Evolutionary conservation across 2,888 invertebrate species (phyloP).

Genomic region (Biston betularia): DNA sequence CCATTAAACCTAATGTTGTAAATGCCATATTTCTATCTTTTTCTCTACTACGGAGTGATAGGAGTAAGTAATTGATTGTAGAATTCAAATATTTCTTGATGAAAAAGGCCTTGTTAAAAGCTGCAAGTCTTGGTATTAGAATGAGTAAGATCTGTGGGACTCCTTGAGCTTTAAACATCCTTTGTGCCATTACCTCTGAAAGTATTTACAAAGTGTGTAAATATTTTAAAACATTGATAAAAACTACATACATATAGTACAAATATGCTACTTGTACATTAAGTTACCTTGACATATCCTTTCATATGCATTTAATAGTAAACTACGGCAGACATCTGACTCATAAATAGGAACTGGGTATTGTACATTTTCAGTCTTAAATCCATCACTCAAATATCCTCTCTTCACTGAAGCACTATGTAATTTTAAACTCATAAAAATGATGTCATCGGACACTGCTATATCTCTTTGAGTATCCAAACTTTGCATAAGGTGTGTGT

Average conservation of each 20-base stretch:
- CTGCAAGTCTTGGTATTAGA: conserved; percentile 96
- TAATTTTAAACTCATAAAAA: conserved; percentile 86
- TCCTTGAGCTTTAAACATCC: conserved; percentile 90
- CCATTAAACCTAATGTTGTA: conserved; percentile 95
- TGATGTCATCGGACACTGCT: conserved; percentile 83
- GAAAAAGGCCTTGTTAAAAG: conserved; percentile 95
- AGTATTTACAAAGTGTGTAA: conserved; percentile 37
- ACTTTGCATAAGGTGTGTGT: conserved; percentile 89
- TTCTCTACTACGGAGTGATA: conserved; percentile 92
- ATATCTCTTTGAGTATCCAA: conserved; percentile 79
- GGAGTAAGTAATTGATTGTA: conserved; percentile 92
- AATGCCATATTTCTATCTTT: conserved; percentile 95
- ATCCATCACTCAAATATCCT: conserved; percentile 79
- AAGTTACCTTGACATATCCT: conserved; percentile 88
- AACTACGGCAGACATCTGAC: conserved; percentile 93
- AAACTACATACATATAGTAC: background rate
- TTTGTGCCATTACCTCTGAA: conserved; percentile 91
- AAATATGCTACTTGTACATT: background rate
- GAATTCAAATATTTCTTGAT: conserved; percentile 90
- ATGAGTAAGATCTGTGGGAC: conserved; percentile 95
- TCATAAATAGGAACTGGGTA: conserved; percentile 90
- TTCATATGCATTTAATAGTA: conserved; percentile 94
- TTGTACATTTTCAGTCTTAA: conserved; percentile 82
- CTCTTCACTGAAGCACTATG: conserved; percentile 87
- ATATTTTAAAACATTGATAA: background rate